phyloP scores from a whole-genome alignment of 2,888 invertebrate species.

The Ochropleura plecta region DNA sequence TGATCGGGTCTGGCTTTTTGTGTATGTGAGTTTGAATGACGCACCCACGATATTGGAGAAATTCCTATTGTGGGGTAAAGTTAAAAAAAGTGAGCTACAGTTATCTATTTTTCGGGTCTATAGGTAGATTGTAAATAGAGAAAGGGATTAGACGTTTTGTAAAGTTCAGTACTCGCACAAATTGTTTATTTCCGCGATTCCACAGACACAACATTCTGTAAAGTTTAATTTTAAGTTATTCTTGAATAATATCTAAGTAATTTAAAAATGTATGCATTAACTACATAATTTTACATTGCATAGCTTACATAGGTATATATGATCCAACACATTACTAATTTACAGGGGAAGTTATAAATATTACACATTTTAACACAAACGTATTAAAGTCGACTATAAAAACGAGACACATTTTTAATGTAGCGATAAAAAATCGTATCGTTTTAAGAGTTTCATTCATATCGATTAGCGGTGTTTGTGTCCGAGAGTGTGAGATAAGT shows the following conservation, averaged over 20 bases:
- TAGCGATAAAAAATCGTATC: slow-evolving; percentile 39
- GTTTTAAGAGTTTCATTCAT: slow-evolving; percentile 59
- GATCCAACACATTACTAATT: slow-evolving; percentile 11
- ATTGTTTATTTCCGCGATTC: slow-evolving; percentile 9
- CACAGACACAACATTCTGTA: slow-evolving; percentile 12
- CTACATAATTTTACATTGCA: slow-evolving; percentile 14
- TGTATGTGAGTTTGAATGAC: background rate
- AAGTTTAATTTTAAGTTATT: slow-evolving; percentile 7
- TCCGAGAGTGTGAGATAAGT: slow-evolving; percentile 63
- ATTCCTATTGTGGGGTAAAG: too few species aligned
- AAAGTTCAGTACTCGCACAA: slow-evolving; percentile 1
- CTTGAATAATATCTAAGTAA: slow-evolving; percentile 18
- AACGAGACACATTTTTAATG: slow-evolving; percentile 46
- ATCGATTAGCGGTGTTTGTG: slow-evolving; percentile 60
- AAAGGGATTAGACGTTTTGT: slow-evolving; percentile 3
- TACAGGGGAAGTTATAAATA: slow-evolving; percentile 45
- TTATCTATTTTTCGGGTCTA: background rate
- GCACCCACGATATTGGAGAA: too few species aligned
- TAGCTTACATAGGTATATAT: background rate
- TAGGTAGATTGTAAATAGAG: background rate
- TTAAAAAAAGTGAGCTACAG: background rate
- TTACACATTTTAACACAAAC: slow-evolving; percentile 30
- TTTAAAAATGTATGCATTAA: slow-evolving; percentile 8
- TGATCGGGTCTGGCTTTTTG: too few species aligned
- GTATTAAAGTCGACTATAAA: slow-evolving; percentile 38